Base-by-base conservation (phyloP, 1,140 invertebrate genomes). In the Hyphantria cunea region DNA sequence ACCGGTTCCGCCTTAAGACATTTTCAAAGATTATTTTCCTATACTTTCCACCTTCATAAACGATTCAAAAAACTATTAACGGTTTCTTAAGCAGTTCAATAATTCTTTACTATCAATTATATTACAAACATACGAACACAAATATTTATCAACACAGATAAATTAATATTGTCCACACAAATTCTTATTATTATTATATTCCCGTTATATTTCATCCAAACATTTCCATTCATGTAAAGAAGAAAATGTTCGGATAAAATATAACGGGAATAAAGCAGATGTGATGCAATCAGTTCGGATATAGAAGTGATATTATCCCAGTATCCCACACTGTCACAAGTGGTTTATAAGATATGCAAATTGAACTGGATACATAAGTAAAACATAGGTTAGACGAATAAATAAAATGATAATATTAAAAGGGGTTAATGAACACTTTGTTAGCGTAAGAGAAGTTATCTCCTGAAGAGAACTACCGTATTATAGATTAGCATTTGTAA, bases 351-450 rank as follows among this genome's bases (percentile, higher is more conserved):
- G 32, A 32, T 58, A 58, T 58, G 55, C 55, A 49, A 58, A 58
- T 58, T 56, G 17, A 25, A 1, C 17, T 17, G 13, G 31, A 7
- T 11, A 37, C 33, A 58, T 58, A 58, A 58, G 33, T 58, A 25
- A 45, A 45, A 58, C 55, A 49, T 49, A 58, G 55, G 55, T 58
- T 58, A 58, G 8, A 14, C 1, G 31, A 49, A 58, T 58, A 58
- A 58, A 58, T 58, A 13, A 49, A 14, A 6, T 9, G 55, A 58
- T 58, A 58, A 48, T 49, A 33, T 9, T 39, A 39, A 9, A 12
- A 45, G 37, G 37, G 17, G n/a, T 12, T 56, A 56, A 56, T 56
- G 53, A 56, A 31, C 34, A 10, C 45, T 52, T 55, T 55, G 41
- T 55, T 13, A 45, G 41, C 45, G 55, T 58, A 33, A 39, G 5